A percentile compares a stretch with the other conserved stretches of the same genome.
phyloP scores from a whole-genome alignment of 1,140 invertebrate species.

The Hestina assimilis region DNA sequence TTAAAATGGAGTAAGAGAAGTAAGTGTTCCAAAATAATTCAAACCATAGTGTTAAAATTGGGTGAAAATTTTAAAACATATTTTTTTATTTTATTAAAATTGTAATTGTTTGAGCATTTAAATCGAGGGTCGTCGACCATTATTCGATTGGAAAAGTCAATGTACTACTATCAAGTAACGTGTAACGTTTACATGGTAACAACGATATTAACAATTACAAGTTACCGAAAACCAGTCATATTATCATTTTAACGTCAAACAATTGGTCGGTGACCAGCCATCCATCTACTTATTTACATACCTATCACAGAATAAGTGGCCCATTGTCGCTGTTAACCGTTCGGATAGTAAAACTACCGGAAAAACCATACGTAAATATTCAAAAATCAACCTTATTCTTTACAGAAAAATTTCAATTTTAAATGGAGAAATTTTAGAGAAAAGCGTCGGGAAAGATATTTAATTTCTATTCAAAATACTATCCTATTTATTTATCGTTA shows the following conservation, averaged over 20 bases:
- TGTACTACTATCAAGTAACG: constrained; percentile 16
- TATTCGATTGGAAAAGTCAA: constrained; percentile 23
- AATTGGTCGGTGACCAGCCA: constrained; percentile 68
- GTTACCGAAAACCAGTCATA: constrained; percentile 31
- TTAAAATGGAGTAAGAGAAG: too few relatives aligned
- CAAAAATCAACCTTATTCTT: constrained; percentile 38
- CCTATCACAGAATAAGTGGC: constrained; percentile 68
- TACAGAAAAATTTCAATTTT: constrained; percentile 22
- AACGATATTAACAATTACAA: constrained; percentile 22
- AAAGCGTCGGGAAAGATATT: constrained; percentile 50
- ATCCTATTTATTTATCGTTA: constrained; percentile 13
- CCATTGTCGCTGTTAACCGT: constrained; percentile 63
- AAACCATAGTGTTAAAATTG: too few relatives aligned
- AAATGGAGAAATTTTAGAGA: constrained; percentile 28
- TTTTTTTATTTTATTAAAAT: too few relatives aligned
- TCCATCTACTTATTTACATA: constrained; percentile 74
- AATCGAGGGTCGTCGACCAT: constrained; percentile 17
- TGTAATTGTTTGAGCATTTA: neutral
- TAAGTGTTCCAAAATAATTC: too few relatives aligned
- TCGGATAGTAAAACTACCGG: constrained; percentile 64
- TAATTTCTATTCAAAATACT: constrained; percentile 12
- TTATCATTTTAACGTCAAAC: constrained; percentile 46
- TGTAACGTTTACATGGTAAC: neutral
- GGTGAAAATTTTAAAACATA: too few relatives aligned
- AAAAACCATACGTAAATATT: constrained; percentile 40